These are phyloP conservation scores for Tenthredo livida DNA, from an alignment of 2,888 invertebrate genomes.

Conservation along the genomic window DNA sequence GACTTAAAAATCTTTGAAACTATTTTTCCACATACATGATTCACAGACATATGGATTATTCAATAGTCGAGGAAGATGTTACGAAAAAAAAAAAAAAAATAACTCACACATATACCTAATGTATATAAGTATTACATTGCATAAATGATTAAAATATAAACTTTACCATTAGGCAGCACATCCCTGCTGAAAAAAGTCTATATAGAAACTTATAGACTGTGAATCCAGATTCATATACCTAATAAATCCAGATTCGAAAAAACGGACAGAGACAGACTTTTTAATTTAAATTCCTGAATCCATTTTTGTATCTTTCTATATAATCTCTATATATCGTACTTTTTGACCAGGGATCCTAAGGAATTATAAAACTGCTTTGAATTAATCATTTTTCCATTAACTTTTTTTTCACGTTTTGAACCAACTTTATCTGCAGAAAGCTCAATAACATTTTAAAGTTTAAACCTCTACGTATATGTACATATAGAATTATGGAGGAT, in stretches of 20 bases:
- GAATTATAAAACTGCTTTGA: conserved; percentile 12
- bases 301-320: not conserved
- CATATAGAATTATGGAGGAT: conserved; percentile 44
- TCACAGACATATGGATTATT: conserved; percentile 5
- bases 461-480: conserved; percentile 42
- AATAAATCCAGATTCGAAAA: not conserved
- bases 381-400: not conserved
- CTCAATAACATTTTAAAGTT: conserved; percentile 33
- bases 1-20: conserved; percentile 42
- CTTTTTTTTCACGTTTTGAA: not conserved
- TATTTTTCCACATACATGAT: conserved; percentile 22
- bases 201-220: not conserved
- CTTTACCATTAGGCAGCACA: not conserved
- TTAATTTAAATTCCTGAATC: not conserved
- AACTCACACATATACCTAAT: conserved; percentile 10
- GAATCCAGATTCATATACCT: too few species aligned
- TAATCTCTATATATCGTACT: not conserved
- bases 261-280: not conserved
- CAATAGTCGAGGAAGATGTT: not conserved
- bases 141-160: conserved; percentile 22
- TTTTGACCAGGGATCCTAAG: conserved; percentile 2
- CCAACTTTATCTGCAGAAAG: conserved; percentile 27
- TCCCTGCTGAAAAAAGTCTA: not conserved
- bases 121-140: conserved; percentile 10
- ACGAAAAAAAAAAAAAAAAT: conserved; percentile 40